Evolutionary conservation across 2,797 vertebrate genomes (phyloP).

Genomic region (Tangara arthus): DNA sequence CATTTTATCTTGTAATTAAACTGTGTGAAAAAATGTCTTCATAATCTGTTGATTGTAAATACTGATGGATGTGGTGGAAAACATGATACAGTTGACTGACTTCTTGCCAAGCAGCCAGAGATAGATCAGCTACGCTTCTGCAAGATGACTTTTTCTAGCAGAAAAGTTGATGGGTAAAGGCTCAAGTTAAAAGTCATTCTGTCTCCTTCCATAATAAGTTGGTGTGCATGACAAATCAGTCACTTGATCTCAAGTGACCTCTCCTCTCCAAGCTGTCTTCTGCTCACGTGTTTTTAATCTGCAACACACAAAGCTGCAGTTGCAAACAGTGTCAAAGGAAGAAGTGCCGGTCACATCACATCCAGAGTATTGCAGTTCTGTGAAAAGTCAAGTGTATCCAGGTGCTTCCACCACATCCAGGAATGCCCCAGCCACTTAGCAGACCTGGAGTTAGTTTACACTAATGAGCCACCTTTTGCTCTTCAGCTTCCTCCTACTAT

Average conservation of each 20-base stretch:
- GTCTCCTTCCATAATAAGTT: background rate
- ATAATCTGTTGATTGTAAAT: slow-evolving; percentile 35
- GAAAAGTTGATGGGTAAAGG: background rate
- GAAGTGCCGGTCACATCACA: background rate
- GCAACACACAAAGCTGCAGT: background rate
- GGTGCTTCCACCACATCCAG: slow-evolving; percentile 53
- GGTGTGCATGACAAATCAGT: background rate
- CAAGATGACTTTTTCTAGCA: background rate
- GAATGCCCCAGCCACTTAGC: slow-evolving; percentile 46
- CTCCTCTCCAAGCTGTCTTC: background rate
- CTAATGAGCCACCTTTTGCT: slow-evolving; percentile 85
- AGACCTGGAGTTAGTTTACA: slow-evolving; percentile 71
- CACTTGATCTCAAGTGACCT: background rate
- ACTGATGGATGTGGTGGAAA: slow-evolving; percentile 65
- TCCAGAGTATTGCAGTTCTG: background rate
- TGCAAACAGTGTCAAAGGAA: background rate
- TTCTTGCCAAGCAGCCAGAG: background rate
- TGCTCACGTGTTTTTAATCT: background rate
- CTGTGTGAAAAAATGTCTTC: slow-evolving; percentile 3
- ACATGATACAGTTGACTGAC: slow-evolving; percentile 10
- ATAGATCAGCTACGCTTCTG: background rate
- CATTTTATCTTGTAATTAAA: slow-evolving; percentile 3
- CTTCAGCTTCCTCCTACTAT: slow-evolving; percentile 82
- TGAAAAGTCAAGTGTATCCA: slow-evolving; percentile 29
- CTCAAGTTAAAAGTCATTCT: background rate